phyloP scores from a whole-genome alignment of 1,140 invertebrate genomes.

The Gyrodactylus salaris region DNA sequence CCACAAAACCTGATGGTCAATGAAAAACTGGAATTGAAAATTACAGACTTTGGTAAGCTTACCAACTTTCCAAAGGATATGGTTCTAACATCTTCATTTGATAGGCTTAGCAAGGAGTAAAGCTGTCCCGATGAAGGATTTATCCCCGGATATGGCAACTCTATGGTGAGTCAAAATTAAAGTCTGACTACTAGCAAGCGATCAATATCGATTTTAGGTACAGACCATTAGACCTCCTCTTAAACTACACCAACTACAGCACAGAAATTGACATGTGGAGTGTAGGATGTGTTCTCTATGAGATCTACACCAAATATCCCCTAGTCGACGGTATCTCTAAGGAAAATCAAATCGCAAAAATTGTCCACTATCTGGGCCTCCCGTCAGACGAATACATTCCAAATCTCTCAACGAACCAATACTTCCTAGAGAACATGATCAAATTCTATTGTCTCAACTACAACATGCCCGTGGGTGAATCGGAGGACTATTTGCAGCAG shows the following conservation, averaged over 20 bases:
- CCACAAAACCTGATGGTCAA: slow-evolving; percentile 1
- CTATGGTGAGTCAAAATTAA: too few species aligned
- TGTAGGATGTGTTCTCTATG: background rate
- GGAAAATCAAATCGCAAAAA: background rate
- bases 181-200: too few species aligned
- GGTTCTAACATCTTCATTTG: background rate
- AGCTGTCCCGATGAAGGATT: background rate
- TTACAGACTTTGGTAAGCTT: background rate
- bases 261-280: slow-evolving; percentile 1
- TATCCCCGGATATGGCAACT: background rate
- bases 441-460: background rate
- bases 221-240: background rate
- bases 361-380: background rate
- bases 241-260: background rate
- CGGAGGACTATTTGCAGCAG: background rate
- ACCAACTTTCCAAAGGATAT: too few species aligned
- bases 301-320: background rate
- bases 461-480: background rate
- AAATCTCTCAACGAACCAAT: background rate
- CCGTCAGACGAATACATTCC: background rate
- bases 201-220: too few species aligned
- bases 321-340: background rate
- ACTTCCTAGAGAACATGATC: background rate
- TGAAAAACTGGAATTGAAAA: background rate
- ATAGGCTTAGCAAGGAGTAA: background rate